Percentiles rank a stretch among this genome's conserved stretches.
phyloP scores from a whole-genome alignment of 1,140 invertebrate species.

The Nasonia giraulti region DNA sequence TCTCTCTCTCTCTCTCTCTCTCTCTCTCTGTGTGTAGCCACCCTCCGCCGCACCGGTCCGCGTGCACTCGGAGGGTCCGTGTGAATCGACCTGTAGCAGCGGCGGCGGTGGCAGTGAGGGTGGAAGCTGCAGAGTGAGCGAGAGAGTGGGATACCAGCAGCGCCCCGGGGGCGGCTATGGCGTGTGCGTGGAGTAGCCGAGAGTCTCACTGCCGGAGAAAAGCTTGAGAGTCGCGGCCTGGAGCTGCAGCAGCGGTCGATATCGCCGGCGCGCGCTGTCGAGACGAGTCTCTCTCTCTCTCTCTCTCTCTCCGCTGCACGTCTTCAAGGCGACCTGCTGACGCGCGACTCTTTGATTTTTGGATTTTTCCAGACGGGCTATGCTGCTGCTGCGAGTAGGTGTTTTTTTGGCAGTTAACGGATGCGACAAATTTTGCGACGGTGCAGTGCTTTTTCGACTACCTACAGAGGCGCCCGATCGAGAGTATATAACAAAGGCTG shows the following conservation, averaged over 20 bases:
- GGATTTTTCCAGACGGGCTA: neutral
- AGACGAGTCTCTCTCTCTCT: conserved; percentile 53
- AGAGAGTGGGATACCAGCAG: neutral
- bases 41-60: neutral
- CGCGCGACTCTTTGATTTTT: conserved; percentile 28
- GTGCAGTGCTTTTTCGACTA: no score
- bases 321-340: conserved; percentile 60
- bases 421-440: no score
- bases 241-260: conserved; percentile 48
- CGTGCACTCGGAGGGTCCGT: conserved; percentile 4
- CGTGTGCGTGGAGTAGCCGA: conserved; percentile 39
- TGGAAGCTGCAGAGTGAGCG: neutral
- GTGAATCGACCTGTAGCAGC: conserved; percentile 29
- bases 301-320: conserved; percentile 47
- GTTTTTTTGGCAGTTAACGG: no score
- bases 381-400: no score
- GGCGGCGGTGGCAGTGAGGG: neutral
- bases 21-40: neutral
- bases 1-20: no score
- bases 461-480: no score
- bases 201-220: conserved; percentile 28
- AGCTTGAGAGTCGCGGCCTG: conserved; percentile 29
- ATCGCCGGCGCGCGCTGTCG: conserved; percentile 38
- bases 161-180: neutral
- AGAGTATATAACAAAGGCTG: no score